Evolutionary conservation across 2,113 vertebrate genomes (phyloP).

Genomic region (Rostratula benghalensis): DNA sequence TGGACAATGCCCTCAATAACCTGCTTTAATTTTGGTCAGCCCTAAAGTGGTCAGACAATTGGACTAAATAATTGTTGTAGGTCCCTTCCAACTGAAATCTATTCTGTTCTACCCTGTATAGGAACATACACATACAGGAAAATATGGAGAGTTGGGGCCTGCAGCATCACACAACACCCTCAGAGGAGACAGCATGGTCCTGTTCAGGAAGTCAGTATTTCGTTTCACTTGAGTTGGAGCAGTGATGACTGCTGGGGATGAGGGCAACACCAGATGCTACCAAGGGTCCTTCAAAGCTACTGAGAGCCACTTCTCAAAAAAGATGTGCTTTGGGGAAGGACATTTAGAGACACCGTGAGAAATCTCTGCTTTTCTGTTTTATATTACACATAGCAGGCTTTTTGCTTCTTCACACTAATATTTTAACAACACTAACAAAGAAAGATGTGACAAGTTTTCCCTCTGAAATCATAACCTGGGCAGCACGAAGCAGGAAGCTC

Average conservation of each 20-base stretch:
- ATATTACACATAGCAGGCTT: background rate
- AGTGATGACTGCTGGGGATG: background rate
- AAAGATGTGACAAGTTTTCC: background rate
- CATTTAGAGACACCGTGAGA: background rate
- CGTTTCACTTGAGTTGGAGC: background rate
- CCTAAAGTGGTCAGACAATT: background rate
- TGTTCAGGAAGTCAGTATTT: background rate
- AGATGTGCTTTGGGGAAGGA: background rate
- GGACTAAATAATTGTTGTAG: background rate
- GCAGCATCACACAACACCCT: background rate
- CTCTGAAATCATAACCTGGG: background rate
- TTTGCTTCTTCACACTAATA: background rate
- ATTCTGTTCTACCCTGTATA: background rate
- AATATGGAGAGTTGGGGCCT: background rate
- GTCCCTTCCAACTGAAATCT: background rate
- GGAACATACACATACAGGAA: background rate
- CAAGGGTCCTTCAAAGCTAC: background rate
- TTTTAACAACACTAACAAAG: background rate
- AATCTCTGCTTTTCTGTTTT: background rate
- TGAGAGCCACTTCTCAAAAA: background rate
- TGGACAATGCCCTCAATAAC: background rate
- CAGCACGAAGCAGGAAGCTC: background rate
- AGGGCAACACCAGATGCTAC: background rate
- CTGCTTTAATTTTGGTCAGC: background rate
- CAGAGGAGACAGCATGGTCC: background rate